phyloP scores from a whole-genome alignment of 2,888 invertebrate genomes.

The Stenichneumon culpator region DNA sequence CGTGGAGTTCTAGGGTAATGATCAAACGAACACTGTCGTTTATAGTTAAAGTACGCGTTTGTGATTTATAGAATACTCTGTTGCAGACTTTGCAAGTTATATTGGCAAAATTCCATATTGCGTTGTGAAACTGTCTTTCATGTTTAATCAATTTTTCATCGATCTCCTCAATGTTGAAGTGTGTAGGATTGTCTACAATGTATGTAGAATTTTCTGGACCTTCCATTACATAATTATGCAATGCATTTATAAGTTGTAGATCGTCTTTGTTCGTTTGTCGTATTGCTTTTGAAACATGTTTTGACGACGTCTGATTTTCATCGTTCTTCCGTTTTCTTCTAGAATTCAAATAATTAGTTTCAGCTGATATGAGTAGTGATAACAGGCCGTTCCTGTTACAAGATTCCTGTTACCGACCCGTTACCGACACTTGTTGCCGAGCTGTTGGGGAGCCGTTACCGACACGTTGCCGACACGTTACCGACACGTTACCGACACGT shows the following conservation, averaged over 20 bases:
- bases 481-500: no score
- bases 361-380: no score
- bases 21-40: background rate
- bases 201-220: no score
- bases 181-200: background rate
- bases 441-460: no score
- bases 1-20: background rate
- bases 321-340: background rate
- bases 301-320: background rate
- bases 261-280: background rate
- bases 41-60: background rate
- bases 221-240: background rate
- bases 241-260: background rate
- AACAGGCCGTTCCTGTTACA: no score
- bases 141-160: background rate
- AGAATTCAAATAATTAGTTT: background rate
- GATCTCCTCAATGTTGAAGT: background rate
- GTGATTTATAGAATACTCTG: background rate
- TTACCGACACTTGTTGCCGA: no score
- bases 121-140: background rate
- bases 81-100: constrained; percentile 4
- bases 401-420: no score
- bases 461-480: no score
- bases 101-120: constrained; percentile 26
- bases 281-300: background rate